Conservation (phyloP, 2,113 vertebrate species). For the Porphyrio hochstetteri region DNA sequence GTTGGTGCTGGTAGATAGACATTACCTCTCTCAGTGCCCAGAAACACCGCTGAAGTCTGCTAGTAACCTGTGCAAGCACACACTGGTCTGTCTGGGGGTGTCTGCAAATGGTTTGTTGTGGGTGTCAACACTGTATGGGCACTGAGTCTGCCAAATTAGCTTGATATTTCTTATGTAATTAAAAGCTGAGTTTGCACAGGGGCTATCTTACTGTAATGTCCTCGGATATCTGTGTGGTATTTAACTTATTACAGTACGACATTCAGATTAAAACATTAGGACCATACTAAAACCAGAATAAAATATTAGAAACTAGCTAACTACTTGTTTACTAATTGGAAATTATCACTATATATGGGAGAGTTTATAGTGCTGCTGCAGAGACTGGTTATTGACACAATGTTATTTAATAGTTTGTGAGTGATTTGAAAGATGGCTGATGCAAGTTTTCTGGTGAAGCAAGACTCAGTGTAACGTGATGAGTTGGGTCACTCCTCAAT, state of each 20-base stretch:
- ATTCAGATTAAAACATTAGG: neutral
- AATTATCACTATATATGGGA: neutral
- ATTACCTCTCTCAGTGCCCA: neutral
- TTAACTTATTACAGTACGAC: neutral
- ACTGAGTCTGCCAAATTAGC: neutral
- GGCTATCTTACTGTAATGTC: neutral
- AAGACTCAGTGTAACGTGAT: neutral
- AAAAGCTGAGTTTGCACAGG: neutral
- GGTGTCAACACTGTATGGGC: neutral
- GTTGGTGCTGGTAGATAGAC: neutral
- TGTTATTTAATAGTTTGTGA: neutral
- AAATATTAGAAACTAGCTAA: neutral
- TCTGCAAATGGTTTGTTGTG: neutral
- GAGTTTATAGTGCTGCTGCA: neutral
- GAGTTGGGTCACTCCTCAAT: neutral
- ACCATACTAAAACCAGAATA: neutral
- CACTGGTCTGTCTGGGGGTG: neutral
- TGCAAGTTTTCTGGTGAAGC: neutral
- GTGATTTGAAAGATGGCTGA: neutral
- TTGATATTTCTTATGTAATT: neutral
- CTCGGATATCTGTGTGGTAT: neutral
- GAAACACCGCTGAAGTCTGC: neutral
- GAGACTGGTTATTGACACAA: neutral
- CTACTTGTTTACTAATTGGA: neutral
- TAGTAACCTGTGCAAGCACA: neutral